phyloP scores from a whole-genome alignment of 2,113 vertebrate species.

The Pogona vitticeps region DNA sequence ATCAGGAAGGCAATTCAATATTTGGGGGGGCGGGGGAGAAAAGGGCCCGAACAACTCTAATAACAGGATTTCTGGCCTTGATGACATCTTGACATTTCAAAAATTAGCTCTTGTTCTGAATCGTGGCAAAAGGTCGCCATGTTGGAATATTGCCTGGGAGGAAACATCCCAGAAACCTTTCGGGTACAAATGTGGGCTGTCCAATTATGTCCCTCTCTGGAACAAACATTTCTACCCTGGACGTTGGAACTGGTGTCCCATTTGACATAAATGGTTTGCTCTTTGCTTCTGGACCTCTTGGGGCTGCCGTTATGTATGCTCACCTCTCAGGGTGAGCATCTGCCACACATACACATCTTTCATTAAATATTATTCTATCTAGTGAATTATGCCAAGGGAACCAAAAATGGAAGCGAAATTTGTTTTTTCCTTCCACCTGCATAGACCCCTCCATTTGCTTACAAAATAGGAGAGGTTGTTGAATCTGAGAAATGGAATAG shows the following conservation, averaged over 20 bases:
- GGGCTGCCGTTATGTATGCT: background rate
- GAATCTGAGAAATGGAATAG: background rate
- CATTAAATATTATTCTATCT: background rate
- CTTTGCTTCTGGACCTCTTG: constrained; percentile 6
- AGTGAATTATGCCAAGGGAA: background rate
- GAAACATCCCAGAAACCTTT: background rate
- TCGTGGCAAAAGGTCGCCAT: constrained; percentile 12
- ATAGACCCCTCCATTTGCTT: background rate
- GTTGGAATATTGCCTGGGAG: constrained; percentile 10
- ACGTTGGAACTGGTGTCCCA: background rate
- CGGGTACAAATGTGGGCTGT: background rate
- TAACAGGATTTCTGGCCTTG: constrained; percentile 25
- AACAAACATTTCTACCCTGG: constrained; percentile 20
- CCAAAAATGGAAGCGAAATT: background rate
- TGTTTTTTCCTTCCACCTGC: background rate
- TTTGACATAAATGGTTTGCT: background rate
- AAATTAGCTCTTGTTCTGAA: constrained; percentile 29
- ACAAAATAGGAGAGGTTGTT: background rate
- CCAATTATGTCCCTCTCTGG: constrained; percentile 22
- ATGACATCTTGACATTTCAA: constrained; percentile 15
- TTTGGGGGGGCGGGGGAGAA: background rate
- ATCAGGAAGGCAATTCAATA: background rate
- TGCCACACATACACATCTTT: background rate
- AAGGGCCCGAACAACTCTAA: background rate
- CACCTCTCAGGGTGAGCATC: background rate